A percentile compares a stretch with the other conserved stretches of the same genome.
These are phyloP conservation scores for Ophioninae sp. DNA, from an alignment of 2,888 invertebrate species.

Conservation along the genomic window DNA sequence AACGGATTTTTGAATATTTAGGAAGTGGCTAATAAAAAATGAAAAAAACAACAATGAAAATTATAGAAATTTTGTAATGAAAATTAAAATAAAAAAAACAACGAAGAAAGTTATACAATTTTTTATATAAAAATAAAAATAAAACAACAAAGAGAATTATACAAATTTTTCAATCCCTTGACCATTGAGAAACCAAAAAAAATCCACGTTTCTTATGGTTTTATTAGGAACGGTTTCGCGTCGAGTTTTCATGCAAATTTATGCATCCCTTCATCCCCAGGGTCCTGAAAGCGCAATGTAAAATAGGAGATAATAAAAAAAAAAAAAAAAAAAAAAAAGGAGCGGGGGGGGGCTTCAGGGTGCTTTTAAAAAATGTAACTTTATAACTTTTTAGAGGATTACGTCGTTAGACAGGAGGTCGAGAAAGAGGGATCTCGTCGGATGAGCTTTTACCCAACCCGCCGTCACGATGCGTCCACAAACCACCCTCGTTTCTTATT, in stretches of 20 bases:
- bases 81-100: too few species aligned
- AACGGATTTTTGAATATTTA: too few species aligned
- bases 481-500: constrained; percentile 21
- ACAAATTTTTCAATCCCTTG: too few species aligned
- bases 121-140: too few species aligned
- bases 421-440: constrained; percentile 32
- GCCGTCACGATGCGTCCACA: constrained; percentile 34
- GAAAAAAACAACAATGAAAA: too few species aligned
- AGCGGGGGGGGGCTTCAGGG: constrained; percentile 62
- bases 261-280: constrained; percentile 6
- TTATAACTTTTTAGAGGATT: constrained; percentile 78
- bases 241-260: constrained; percentile 23
- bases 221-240: not conserved
- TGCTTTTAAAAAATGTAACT: constrained; percentile 77
- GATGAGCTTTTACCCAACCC: constrained; percentile 50
- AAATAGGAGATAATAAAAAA: constrained; percentile 78
- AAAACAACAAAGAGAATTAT: too few species aligned
- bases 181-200: not conserved
- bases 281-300: constrained; percentile 64
- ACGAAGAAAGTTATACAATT: too few species aligned
- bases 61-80: too few species aligned
- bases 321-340: constrained; percentile 60
- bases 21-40: too few species aligned
- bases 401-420: constrained; percentile 71
- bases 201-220: not conserved